A percentile compares a stretch with the other conserved stretches of the same genome.
Conservation (phyloP, 2,113 vertebrate genomes). For the Scortum barcoo region DNA sequence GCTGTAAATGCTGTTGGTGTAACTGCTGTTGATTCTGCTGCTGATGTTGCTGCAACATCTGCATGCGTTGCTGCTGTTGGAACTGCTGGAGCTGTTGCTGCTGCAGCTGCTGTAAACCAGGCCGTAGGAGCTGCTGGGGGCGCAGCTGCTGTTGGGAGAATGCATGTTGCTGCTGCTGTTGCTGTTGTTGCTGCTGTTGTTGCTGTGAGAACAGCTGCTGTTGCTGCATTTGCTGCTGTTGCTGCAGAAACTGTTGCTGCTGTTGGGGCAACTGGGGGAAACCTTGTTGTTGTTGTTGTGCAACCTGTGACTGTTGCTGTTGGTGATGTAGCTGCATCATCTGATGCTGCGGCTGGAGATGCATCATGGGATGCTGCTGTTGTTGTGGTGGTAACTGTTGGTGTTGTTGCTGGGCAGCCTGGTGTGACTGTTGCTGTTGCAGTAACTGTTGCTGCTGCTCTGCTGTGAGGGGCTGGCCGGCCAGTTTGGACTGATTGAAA, state of each 20-base stretch:
- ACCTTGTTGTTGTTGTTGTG: slow-evolving; percentile 78
- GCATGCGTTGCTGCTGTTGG: slow-evolving; percentile 80
- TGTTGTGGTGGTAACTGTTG: slow-evolving; percentile 85
- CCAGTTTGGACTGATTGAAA: slow-evolving; percentile 79
- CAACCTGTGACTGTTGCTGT: slow-evolving; percentile 53
- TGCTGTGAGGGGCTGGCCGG: slow-evolving; percentile 65
- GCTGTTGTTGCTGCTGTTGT: slow-evolving; percentile 77
- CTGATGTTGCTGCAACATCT: slow-evolving; percentile 85
- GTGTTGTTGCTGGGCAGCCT: slow-evolving; percentile 82
- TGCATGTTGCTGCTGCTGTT: slow-evolving; percentile 83
- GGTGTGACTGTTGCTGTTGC: slow-evolving; percentile 87
- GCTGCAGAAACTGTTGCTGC: slow-evolving; percentile 81
- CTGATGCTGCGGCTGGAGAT: slow-evolving; percentile 82
- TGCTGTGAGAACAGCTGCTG: slow-evolving; percentile 82
- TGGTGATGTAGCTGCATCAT: slow-evolving; percentile 65
- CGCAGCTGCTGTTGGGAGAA: slow-evolving; percentile 83
- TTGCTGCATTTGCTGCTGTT: slow-evolving; percentile 84
- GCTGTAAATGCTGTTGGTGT: slow-evolving; percentile 77
- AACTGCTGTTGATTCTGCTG: slow-evolving; percentile 84
- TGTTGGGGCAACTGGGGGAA: slow-evolving; percentile 83
- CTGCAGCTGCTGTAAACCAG: slow-evolving; percentile 85
- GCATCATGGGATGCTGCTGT: slow-evolving; percentile 85
- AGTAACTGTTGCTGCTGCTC: slow-evolving; percentile 89
- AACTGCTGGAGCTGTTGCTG: slow-evolving; percentile 86
- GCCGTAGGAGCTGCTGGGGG: slow-evolving; percentile 78